Percentiles rank a stretch among this genome's conserved stretches.
phyloP scores from a whole-genome alignment of 2,888 invertebrate species.

The Allophyes oxyacanthae region DNA sequence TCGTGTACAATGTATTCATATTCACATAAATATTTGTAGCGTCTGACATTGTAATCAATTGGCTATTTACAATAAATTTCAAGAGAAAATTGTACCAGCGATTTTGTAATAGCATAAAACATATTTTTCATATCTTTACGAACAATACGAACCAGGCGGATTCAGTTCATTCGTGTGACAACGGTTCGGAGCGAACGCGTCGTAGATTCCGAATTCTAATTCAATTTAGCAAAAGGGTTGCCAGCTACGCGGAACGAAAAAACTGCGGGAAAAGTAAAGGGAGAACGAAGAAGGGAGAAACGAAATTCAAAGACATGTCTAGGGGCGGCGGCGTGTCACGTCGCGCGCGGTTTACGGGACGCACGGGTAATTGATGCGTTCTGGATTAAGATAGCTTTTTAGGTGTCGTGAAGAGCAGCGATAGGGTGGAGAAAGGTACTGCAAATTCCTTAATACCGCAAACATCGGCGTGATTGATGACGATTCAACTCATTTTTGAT shows the following conservation, averaged over 20 bases:
- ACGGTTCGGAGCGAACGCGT: conserved; percentile 55
- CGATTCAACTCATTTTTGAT: conserved; percentile 33
- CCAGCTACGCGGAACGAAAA: conserved; percentile 81
- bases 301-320: conserved; percentile 81
- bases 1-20: conserved; percentile 35
- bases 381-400: conserved; percentile 72
- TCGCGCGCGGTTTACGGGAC: conserved; percentile 68
- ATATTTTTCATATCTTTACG: conserved; percentile 46
- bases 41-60: conserved; percentile 45
- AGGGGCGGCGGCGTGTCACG: conserved; percentile 82
- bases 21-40: conserved; percentile 46
- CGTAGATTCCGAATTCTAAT: conserved; percentile 73
- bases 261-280: conserved; percentile 60
- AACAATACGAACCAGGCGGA: conserved; percentile 30
- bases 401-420: conserved; percentile 62
- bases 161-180: conserved; percentile 49
- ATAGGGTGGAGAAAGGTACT: conserved; percentile 51
- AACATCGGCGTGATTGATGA: conserved; percentile 58
- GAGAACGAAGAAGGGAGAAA: conserved; percentile 52
- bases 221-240: conserved; percentile 87
- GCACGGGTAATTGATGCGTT: conserved; percentile 81
- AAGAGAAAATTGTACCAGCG: conserved; percentile 33
- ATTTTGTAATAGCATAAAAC: conserved; percentile 14
- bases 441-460: conserved; percentile 46
- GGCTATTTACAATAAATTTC: conserved; percentile 32